phyloP scores from a whole-genome alignment of 2,113 vertebrate genomes.

The Lophochroa leadbeateri region DNA sequence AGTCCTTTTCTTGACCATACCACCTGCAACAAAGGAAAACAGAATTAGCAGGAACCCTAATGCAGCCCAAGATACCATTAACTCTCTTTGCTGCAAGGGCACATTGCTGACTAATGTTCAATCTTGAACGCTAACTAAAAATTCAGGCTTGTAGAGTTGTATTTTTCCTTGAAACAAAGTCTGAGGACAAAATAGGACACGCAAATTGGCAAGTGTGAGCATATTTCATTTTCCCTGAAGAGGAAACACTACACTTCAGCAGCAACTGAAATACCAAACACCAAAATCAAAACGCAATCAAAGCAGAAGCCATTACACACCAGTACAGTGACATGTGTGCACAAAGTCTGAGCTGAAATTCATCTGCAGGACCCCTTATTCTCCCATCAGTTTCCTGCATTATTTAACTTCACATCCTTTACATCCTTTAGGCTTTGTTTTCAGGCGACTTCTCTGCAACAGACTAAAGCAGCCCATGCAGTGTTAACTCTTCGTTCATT shows the following conservation, averaged over 20 bases:
- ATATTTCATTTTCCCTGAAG: neutral
- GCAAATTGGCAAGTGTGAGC: neutral
- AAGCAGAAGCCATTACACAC: neutral
- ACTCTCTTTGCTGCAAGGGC: neutral
- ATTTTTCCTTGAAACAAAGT: neutral
- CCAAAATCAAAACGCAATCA: neutral
- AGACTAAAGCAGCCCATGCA: neutral
- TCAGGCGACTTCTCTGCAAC: neutral
- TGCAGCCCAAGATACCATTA: neutral
- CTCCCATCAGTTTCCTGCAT: neutral
- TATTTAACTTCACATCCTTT: neutral
- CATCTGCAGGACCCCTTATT: neutral
- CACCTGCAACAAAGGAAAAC: constrained; percentile 81
- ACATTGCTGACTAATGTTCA: neutral
- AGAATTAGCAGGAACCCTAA: neutral
- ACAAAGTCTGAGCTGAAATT: neutral
- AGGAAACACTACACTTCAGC: neutral
- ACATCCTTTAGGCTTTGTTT: neutral
- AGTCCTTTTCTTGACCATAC: constrained; percentile 99
- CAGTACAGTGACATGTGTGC: neutral
- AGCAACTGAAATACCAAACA: neutral
- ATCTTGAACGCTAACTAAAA: neutral
- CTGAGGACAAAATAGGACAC: neutral
- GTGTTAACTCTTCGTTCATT: neutral
- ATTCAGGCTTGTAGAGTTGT: neutral